Evolutionary conservation across 2,797 vertebrate genomes (phyloP).

Genomic region (Macropodus opercularis): DNA sequence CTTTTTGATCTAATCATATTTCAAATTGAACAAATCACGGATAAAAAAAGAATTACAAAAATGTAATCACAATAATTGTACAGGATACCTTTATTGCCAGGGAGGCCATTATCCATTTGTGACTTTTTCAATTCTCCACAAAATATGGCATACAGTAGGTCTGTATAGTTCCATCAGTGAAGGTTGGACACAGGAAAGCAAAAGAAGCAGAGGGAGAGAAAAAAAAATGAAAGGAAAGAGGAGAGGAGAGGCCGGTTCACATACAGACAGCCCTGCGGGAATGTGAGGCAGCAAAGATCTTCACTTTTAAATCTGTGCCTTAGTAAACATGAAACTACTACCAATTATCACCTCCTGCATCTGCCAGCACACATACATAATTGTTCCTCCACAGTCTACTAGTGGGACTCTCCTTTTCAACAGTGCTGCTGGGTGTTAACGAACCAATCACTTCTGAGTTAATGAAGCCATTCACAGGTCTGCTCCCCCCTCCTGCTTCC

Average conservation of each 20-base stretch:
- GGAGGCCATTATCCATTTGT: neutral
- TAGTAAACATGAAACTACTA: slow-evolving; percentile 55
- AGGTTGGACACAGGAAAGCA: slow-evolving; percentile 7
- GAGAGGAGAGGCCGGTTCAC: neutral
- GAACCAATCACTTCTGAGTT: slow-evolving; percentile 48
- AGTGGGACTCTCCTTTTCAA: slow-evolving; percentile 22
- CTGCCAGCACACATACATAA: slow-evolving; percentile 21
- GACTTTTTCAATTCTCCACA: neutral
- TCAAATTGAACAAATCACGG: too few species aligned
- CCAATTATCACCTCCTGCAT: slow-evolving; percentile 63
- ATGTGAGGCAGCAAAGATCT: slow-evolving; percentile 48
- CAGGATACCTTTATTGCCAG: too few species aligned
- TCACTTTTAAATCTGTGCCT: slow-evolving; percentile 51
- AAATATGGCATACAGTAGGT: slow-evolving; percentile 18
- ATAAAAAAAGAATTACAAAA: too few species aligned
- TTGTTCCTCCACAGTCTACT: slow-evolving; percentile 19
- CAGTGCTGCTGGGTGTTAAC: slow-evolving; percentile 52
- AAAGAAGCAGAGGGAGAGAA: neutral
- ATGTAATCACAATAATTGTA: too few species aligned
- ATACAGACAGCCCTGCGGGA: slow-evolving; percentile 6
- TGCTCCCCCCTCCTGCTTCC: neutral
- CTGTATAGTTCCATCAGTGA: slow-evolving; percentile 9
- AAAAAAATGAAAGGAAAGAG: neutral
- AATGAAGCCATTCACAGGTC: slow-evolving; percentile 59
- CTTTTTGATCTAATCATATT: too few species aligned